Evolutionary conservation across 2,797 vertebrate species (phyloP).

Genomic region (Scarus forsteni): DNA sequence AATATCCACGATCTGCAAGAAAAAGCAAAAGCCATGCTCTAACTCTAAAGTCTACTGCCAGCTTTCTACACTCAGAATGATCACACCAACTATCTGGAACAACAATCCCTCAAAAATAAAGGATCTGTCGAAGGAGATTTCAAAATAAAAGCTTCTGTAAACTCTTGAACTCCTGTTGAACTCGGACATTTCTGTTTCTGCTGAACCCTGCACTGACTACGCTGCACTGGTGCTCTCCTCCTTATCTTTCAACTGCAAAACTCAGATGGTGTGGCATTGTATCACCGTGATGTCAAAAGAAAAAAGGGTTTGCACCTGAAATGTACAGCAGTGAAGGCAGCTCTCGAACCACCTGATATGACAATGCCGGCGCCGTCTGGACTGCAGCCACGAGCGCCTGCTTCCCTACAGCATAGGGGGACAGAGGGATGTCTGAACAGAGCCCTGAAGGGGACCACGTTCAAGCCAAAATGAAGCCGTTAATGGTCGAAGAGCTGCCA

Average conservation of each 20-base stretch:
- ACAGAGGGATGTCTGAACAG: conserved; percentile 46
- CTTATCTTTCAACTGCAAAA: conserved; percentile 40
- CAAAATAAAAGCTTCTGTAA: not conserved
- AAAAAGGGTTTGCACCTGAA: conserved; percentile 54
- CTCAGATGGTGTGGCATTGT: conserved; percentile 15
- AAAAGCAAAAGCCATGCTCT: conserved; percentile 72
- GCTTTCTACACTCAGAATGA: conserved; percentile 46
- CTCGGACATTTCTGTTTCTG: conserved; percentile 18
- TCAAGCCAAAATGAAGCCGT: conserved; percentile 58
- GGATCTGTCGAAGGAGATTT: conserved; percentile 22
- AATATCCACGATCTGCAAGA: conserved; percentile 77
- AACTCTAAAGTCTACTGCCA: conserved; percentile 65
- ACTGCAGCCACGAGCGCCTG: conserved; percentile 59
- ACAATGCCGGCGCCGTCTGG: conserved; percentile 39
- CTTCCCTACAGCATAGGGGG: conserved; percentile 55
- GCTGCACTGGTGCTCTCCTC: conserved; percentile 21
- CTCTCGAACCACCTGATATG: conserved; percentile 39
- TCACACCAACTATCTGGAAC: conserved; percentile 53
- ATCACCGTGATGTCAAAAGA: conserved; percentile 44
- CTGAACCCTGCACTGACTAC: conserved; percentile 34
- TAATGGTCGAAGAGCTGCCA: conserved; percentile 67
- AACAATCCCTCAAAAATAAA: conserved; percentile 57
- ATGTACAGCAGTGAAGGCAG: conserved; percentile 60
- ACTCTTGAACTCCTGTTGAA: conserved; percentile 1
- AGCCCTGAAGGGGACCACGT: conserved; percentile 51